Conservation (phyloP, 2,888 invertebrate genomes). For the Celastrina argiolus region DNA sequence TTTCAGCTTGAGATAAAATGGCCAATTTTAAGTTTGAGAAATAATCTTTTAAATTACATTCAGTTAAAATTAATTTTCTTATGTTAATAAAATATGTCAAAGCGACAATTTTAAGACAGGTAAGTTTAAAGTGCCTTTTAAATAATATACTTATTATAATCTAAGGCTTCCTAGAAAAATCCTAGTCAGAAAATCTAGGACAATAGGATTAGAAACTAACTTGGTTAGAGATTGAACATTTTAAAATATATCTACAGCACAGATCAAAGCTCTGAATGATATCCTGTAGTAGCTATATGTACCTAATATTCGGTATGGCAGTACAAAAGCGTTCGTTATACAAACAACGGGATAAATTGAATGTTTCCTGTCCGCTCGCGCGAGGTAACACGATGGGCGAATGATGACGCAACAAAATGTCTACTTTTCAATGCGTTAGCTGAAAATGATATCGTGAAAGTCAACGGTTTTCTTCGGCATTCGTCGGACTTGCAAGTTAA, state of each 20-base stretch:
- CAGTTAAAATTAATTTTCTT: too few relatives aligned
- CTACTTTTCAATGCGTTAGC: neutral
- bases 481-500: too few relatives aligned
- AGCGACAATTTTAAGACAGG: neutral
- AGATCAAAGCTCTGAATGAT: neutral
- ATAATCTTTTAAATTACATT: neutral
- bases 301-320: neutral
- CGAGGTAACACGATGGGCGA: too few relatives aligned
- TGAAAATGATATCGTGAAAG: neutral
- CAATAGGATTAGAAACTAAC: neutral
- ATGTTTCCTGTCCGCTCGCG: constrained; percentile 6
- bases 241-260: neutral
- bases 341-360: neutral
- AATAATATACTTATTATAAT: too few relatives aligned
- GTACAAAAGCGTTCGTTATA: constrained; percentile 4
- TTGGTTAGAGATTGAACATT: too few relatives aligned
- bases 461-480: neutral
- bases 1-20: too few relatives aligned
- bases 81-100: too few relatives aligned
- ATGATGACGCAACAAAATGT: neutral
- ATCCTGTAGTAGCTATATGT: too few relatives aligned
- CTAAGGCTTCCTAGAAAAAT: too few relatives aligned
- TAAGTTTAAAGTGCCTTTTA: too few relatives aligned
- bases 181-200: neutral
- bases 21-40: too few relatives aligned